Base-by-base conservation (phyloP, 2,113 vertebrate species). In the Enhydra lutris region DNA sequence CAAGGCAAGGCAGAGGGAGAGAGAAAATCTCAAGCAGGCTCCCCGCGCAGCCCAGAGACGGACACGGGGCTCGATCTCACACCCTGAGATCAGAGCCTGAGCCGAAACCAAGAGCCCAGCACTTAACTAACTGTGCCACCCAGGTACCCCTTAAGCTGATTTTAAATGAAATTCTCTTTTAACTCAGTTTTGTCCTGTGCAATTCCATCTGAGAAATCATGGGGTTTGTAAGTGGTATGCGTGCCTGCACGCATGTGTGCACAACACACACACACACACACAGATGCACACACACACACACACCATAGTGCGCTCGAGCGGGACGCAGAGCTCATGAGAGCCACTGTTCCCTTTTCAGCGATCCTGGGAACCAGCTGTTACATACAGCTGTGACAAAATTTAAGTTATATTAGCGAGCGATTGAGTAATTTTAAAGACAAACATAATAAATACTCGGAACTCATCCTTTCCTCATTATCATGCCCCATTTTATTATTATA, bases 301-400 rank as follows among this genome's bases (percentile, higher is more conserved):
- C 6, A 14, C 26, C 39, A 42, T 4, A n/a, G 0, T 14, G 8
- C 18, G 20, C 26, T 4, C 1, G 42, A 61, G 0, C 3, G 13
- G 18, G 3, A 11, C 0, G 0, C 0, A 4, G 55, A 39, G 59
- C 4, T 79, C 20, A 7, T 0, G 0, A 50, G 42, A 45, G 26
- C 31, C 57, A 23, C 1, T 26, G 39, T 29, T 15, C 42, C 17
- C 23, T 59, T 23, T 47, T 82, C 45, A 69, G 45, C 50, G 31
- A n/a, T 76, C 50, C 45, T 61, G 29, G 6, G n/a, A 89, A 42
- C 4, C 17, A 3, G 1, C 39, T 6, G 1, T 21, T 50, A 71
- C 47, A 31, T 12, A 12, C 1, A 21, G 7, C 42, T 34, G 14
- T 24, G 42, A 45, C 21, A 69, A 90, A 47, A 80, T 34, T 18